A percentile compares a stretch with the other conserved stretches of the same genome.
Conservation (phyloP, 2,888 invertebrate genomes). For the Latrodectus elegans region DNA sequence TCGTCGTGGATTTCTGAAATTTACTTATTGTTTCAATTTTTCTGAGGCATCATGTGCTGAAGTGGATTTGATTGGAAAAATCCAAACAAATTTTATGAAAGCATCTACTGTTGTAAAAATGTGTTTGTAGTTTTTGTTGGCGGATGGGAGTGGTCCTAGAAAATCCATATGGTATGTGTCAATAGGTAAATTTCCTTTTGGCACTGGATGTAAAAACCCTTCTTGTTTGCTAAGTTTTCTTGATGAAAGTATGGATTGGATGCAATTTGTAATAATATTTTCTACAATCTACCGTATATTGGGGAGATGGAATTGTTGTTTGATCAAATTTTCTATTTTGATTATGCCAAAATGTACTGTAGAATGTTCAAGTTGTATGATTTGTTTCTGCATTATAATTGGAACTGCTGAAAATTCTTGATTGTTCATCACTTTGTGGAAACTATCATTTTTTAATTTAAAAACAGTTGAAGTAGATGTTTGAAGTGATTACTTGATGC, state of each 20-base stretch:
- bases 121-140: conserved; percentile 17
- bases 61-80: conserved; percentile 30
- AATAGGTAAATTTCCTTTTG: conserved; percentile 5
- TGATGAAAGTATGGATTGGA: conserved; percentile 8
- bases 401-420: conserved; percentile 27
- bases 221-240: conserved; percentile 20
- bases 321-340: background rate
- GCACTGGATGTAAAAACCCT: conserved; percentile 16
- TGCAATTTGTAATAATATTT: conserved; percentile 6
- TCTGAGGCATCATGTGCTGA: background rate
- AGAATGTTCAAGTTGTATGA: background rate
- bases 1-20: conserved; percentile 26
- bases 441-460: background rate
- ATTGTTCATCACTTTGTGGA: conserved; percentile 6
- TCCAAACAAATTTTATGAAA: conserved; percentile 40
- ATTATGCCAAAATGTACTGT: background rate
- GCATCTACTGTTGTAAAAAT: conserved; percentile 16
- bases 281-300: background rate
- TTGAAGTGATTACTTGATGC: background rate
- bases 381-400: background rate
- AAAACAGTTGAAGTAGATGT: background rate
- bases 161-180: conserved; percentile 17
- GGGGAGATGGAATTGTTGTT: no score
- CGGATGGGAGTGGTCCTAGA: conserved; percentile 1
- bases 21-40: conserved; percentile 12